Evolutionary conservation across 2,797 vertebrate species (phyloP).

Genomic region (Enoplosus armatus): DNA sequence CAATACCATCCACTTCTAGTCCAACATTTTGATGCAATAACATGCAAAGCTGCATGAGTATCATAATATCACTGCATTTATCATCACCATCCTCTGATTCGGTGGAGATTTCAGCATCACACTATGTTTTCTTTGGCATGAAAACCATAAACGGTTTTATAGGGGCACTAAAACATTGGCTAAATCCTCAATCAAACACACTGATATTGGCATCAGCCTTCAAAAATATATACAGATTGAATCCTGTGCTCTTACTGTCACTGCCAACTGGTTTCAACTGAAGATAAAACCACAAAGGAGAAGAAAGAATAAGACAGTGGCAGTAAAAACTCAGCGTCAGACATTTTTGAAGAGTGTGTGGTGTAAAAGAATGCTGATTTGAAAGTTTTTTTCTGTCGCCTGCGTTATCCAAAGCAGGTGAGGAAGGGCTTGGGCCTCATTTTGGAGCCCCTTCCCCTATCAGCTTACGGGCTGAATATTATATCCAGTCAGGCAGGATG

Average conservation of each 20-base stretch:
- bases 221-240: slow-evolving; percentile 1
- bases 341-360: slow-evolving; percentile 13
- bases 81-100: background rate
- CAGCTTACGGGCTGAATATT: slow-evolving; percentile 29
- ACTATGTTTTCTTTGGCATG: background rate
- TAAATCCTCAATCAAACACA: background rate
- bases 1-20: background rate
- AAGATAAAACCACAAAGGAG: slow-evolving; percentile 7
- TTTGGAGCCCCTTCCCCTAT: slow-evolving; percentile 34
- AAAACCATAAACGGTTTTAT: background rate
- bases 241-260: slow-evolving; percentile 3
- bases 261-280: slow-evolving; percentile 4
- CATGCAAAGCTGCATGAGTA: background rate
- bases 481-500: slow-evolving; percentile 26
- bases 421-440: slow-evolving; percentile 35
- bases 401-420: slow-evolving; percentile 39
- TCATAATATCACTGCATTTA: background rate
- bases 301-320: slow-evolving; percentile 14
- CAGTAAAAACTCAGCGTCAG: slow-evolving; percentile 23
- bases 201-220: background rate
- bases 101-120: background rate
- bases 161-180: background rate
- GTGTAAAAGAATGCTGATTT: slow-evolving; percentile 41
- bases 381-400: slow-evolving; percentile 1
- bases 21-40: background rate